Conservation (phyloP, 2,888 invertebrate genomes). For the Dynastes grantii region DNA sequence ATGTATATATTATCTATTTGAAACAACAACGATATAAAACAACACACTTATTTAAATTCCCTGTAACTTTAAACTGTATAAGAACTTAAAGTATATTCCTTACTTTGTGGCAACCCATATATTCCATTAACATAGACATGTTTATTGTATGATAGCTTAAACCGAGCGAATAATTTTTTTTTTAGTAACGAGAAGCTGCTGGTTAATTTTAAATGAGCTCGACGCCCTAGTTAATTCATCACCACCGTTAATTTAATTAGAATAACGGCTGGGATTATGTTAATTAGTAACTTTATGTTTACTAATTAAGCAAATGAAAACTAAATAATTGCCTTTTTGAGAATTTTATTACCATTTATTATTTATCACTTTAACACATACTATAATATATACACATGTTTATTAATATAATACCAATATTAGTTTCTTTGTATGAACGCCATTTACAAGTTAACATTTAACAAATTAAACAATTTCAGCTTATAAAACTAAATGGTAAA, state of each 20-base stretch:
- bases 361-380: conserved; percentile 39
- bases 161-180: too few species aligned
- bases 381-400: conserved; percentile 30
- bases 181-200: too few species aligned
- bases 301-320: background rate
- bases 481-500: conserved; percentile 3
- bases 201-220: background rate
- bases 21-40: too few species aligned
- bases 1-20: too few species aligned
- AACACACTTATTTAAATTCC: too few species aligned
- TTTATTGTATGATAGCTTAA: too few species aligned
- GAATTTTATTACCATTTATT: conserved; percentile 45
- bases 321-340: conserved; percentile 22
- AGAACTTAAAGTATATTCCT: too few species aligned
- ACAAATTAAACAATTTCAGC: conserved; percentile 20
- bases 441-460: conserved; percentile 32
- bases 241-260: background rate
- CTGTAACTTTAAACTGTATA: too few species aligned
- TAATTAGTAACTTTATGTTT: background rate
- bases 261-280: background rate
- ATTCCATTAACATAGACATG: too few species aligned
- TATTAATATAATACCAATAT: conserved; percentile 28
- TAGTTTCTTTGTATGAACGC: conserved; percentile 12
- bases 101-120: too few species aligned
- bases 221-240: background rate